A percentile compares a stretch with the other conserved stretches of the same genome.
These are phyloP conservation scores for Hydractinia symbiolongicarpus DNA, from an alignment of 30 jellyfish, hydroid and myxozoan species.

Conservation along the genomic window DNA sequence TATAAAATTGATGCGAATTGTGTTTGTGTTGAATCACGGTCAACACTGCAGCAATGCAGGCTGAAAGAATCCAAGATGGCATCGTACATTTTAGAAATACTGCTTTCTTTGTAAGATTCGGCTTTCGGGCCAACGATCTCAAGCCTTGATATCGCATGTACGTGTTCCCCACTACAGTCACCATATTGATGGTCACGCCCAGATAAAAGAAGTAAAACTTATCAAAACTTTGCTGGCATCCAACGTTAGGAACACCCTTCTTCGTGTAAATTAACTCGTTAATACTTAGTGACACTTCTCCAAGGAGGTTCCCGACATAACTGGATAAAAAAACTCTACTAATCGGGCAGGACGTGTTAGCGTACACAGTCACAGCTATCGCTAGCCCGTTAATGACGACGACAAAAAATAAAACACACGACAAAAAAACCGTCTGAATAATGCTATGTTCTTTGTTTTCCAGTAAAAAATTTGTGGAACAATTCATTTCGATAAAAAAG, in stretches of 20 bases:
- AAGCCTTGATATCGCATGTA: conserved; percentile 17
- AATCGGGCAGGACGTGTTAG: background rate
- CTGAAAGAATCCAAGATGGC: too few species aligned
- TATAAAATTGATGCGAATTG: too few species aligned
- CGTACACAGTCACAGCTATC: background rate
- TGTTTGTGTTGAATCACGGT: too few species aligned
- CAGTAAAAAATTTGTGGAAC: background rate
- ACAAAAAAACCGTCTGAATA: background rate
- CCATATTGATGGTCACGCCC: conserved; percentile 31
- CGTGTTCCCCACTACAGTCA: conserved; percentile 6
- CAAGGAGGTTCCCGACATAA: conserved; percentile 17
- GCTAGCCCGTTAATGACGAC: background rate
- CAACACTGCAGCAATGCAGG: too few species aligned
- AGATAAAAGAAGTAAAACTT: conserved; percentile 3
- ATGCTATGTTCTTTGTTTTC: background rate
- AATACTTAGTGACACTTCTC: background rate
- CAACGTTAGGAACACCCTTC: conserved; percentile 14
- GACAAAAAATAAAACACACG: background rate
- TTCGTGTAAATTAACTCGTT: background rate
- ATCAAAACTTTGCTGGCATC: conserved; percentile 10
- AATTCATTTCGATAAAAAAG: background rate
- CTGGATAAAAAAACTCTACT: conserved; percentile 10
- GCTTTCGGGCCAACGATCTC: background rate
- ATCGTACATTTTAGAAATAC: too few species aligned
- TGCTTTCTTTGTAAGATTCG: too few species aligned